Base-by-base conservation (phyloP, 2,888 invertebrate species). In the Meganola albula region DNA sequence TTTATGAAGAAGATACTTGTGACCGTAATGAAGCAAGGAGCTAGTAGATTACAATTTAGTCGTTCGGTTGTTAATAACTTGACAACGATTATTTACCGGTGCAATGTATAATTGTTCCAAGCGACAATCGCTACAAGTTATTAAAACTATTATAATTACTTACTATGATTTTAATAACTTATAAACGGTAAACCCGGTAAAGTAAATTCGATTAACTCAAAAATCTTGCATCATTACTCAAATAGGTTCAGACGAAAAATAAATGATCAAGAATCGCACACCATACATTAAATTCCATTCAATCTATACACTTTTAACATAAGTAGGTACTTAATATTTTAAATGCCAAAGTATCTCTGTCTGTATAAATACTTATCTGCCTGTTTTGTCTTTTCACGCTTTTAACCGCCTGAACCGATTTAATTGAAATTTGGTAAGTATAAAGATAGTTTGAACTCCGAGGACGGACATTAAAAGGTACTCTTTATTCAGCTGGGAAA, bases 1-100 rank as follows among this genome's bases (percentile, higher is more conserved):
- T n/a, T n/a, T n/a, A n/a, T 55, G 45, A 48, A 46, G 48, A 44
- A 48, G 52, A 45, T 57, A 63, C 58, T 63, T 48, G 76, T 76
- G 74, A 76, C 76, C 66, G 70, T 68, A 67, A 65, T 63, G 50
- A 58, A 54, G 54, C 51, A 46, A 55, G 58, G 50, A n/a, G 57
- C 55, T 55, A 58, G 66, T 72, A 75, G 76, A 79, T 77, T 77
- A 77, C 69, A 41, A 74, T 69, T 64, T 66, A 65, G 64, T 63
- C 64, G 66, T 72, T 63, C 74, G 73, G 61, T 57, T 68, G 70
- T 64, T 68, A 58, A n/a, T n/a, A n/a, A n/a, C n/a, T n/a, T n/a
- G n/a, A n/a, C n/a, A n/a, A n/a, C n/a, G n/a, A 63, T 64, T 73
- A 74, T 79, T 79, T 78, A 78, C 74, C 76, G 70, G 63, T 56